These are phyloP conservation scores for Zoroaster sp. DNA, from an alignment of 53 echinoderm and acorn worm species.

Conservation along the genomic window DNA sequence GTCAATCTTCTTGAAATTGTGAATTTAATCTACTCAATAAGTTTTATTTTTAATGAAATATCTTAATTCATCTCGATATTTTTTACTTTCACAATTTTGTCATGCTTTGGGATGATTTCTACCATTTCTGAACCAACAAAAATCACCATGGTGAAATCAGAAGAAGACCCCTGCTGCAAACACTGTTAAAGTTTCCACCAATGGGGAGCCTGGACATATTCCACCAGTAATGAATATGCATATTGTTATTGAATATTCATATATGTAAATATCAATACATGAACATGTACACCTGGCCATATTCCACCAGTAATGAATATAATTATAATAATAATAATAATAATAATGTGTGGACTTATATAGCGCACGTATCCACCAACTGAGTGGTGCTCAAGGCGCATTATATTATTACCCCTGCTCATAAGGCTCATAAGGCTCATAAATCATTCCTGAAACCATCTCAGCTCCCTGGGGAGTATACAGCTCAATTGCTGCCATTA, in stretches of 20 bases:
- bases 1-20: too few relatives aligned
- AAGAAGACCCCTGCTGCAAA: not conserved
- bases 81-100: not conserved
- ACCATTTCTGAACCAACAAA: not conserved
- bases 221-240: not conserved
- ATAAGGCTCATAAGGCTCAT: too few relatives aligned
- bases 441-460: too few relatives aligned
- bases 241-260: not conserved
- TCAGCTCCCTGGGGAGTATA: too few relatives aligned
- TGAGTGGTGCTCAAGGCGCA: too few relatives aligned
- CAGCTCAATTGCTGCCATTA: too few relatives aligned
- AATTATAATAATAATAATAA: not conserved
- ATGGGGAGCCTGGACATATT: constrained; percentile 1
- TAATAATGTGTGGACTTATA: too few relatives aligned
- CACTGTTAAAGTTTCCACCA: not conserved
- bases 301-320: constrained; percentile 23
- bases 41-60: not conserved
- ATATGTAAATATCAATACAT: not conserved
- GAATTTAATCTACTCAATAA: too few relatives aligned
- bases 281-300: not conserved
- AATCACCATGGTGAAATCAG: not conserved
- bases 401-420: too few relatives aligned
- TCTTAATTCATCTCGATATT: not conserved
- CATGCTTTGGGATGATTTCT: not conserved
- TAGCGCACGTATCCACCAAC: too few relatives aligned